These are phyloP conservation scores for Herpetotheres cachinnans DNA, from an alignment of 2,113 vertebrate species.

Conservation along the genomic window DNA sequence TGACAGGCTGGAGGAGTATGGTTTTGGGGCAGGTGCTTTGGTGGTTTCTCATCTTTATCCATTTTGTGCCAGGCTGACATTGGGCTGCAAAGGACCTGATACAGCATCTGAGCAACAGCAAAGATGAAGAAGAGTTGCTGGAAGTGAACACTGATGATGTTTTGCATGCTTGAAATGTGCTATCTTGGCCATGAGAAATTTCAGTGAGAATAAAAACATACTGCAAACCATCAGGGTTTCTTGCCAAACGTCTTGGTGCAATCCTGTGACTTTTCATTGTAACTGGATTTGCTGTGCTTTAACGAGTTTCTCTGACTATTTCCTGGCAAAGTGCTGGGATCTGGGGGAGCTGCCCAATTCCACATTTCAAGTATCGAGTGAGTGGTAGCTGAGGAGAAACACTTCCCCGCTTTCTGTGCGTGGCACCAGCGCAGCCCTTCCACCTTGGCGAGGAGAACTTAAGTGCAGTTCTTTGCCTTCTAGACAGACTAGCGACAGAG, in stretches of 20 bases:
- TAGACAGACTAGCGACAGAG: not conserved
- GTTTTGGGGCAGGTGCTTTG: not conserved
- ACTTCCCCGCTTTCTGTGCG: not conserved
- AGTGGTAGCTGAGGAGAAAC: not conserved
- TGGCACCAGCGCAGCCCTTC: fast-evolving
- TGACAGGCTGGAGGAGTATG: not conserved
- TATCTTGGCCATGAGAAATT: not conserved
- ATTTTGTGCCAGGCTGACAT: not conserved
- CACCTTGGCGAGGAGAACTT: fast-evolving
- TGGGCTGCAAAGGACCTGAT: not conserved
- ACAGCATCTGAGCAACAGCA: not conserved
- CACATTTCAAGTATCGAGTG: not conserved
- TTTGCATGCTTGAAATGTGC: not conserved
- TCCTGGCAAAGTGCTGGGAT: not conserved
- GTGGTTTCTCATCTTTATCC: not conserved
- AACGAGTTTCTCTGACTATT: not conserved
- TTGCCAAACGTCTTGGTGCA: not conserved
- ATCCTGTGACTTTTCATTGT: not conserved
- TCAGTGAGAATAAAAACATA: not conserved
- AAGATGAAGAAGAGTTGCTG: not conserved
- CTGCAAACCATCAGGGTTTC: not conserved
- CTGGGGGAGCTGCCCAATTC: not conserved
- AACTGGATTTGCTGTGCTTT: not conserved
- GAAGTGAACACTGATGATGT: not conserved
- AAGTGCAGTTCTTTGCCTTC: not conserved